Base-by-base conservation (phyloP, 1,140 invertebrate genomes). In the Zaprionus kolodkinae region DNA sequence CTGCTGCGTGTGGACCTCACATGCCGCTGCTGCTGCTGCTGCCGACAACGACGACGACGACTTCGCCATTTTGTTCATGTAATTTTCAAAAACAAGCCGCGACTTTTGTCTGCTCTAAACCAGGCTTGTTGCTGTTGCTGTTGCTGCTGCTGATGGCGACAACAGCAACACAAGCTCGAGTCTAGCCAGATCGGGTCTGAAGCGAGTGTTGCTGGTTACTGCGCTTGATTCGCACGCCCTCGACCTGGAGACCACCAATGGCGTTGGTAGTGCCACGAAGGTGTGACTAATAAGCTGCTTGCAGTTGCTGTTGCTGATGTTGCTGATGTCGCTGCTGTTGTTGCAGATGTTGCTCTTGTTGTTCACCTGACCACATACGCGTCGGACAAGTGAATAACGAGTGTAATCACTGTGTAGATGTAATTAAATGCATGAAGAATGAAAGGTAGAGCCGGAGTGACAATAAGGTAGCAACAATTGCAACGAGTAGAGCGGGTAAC, bases 61-160 rank as follows among this genome's bases (percentile, higher is more conserved):
- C 57, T 33, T 54, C 72, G 80, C 83, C 84, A 87, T 88, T 87
- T 88, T 87, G 83, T 77, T 79, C 45, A 66, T 87, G 83, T 86
- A 76, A 82, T 82, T 86, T 87, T 63, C 52, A 72, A 72, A 71
- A 48, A 45, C 61, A 43, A 78, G 50, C 48, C 30, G 65, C 72
- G 21, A 69, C 48, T 66, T 60, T 38, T 38, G 30, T 40, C 65
- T 61, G 17, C 48, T 45, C 11, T 40, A 13, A 33, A 36, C 30
- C 40, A 45, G 40, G 40, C 40, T 45, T 36, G 54, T 4, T 33
- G 21, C n/a, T n/a, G 48, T 10, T 35, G 48, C n/a, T 30, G 62
- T 21, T 40, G 48, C 7, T 59, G 43, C 15, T 43, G 40, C 30
- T 33, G 43, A 68, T 61, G n/a, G 55, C 50, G 63, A 48, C 76